Evolutionary conservation across 1,140 invertebrate genomes (phyloP).

Genomic region (Caenorhabditis elegans): DNA sequence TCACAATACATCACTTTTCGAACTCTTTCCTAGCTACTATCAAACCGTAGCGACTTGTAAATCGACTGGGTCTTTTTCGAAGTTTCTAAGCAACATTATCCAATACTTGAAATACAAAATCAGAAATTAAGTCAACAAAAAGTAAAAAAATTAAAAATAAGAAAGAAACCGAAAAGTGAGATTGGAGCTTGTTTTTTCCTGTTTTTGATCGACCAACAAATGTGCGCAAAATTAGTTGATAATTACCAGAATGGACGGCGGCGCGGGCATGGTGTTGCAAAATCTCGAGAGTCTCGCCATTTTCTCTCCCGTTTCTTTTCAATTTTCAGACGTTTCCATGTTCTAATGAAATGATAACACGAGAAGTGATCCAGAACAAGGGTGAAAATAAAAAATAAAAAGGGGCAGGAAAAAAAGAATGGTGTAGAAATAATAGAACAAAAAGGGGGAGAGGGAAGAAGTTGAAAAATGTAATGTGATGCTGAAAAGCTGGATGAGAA

Average conservation of each 20-base stretch:
- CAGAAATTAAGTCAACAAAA: too few species aligned
- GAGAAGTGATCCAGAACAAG: too few species aligned
- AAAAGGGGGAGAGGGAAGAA: not conserved
- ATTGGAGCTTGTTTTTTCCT: not conserved
- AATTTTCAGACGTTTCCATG: not conserved
- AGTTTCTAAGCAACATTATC: too few species aligned
- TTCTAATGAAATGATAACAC: not conserved
- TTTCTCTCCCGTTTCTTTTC: not conserved
- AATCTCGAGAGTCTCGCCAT: not conserved
- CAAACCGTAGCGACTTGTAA: too few species aligned
- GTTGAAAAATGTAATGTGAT: slow-evolving; percentile 25
- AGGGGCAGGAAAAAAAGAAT: not conserved
- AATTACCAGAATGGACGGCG: not conserved
- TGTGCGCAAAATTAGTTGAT: not conserved
- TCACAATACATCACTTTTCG: too few species aligned
- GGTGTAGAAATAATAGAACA: not conserved
- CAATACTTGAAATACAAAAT: too few species aligned
- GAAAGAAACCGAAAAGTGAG: not conserved
- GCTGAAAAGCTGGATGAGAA: slow-evolving; percentile 32
- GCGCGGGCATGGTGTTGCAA: not conserved
- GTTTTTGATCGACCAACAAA: slow-evolving; percentile 10
- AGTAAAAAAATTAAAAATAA: not conserved
- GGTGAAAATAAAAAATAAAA: not conserved
- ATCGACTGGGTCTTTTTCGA: too few species aligned
- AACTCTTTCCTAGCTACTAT: too few species aligned